Conservation (phyloP, 1,140 invertebrate genomes). For the Gryllus bimaculatus region DNA sequence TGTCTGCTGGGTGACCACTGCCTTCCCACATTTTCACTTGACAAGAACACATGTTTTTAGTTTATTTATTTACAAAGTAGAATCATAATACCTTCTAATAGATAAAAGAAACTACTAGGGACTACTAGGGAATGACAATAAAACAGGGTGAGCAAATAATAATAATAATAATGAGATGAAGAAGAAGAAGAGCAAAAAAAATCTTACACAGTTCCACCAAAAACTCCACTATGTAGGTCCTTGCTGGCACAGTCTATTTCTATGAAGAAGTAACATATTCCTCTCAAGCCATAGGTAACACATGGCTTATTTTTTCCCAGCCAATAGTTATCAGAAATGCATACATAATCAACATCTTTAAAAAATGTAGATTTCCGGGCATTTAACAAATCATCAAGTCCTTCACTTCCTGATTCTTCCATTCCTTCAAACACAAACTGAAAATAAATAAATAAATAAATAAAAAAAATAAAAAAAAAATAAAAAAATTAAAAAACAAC, state of each 20-base stretch:
- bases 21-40: too few species aligned
- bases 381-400: constrained; percentile 78
- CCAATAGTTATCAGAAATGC: constrained; percentile 99
- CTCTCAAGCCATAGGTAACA: constrained; percentile 91
- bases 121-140: too few species aligned
- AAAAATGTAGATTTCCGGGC: constrained; percentile 70
- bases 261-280: constrained; percentile 84
- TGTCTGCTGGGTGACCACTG: too few species aligned
- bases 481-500: too few species aligned
- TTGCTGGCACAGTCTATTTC: constrained; percentile 82
- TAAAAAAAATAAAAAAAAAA: too few species aligned
- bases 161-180: too few species aligned
- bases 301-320: constrained; percentile 93
- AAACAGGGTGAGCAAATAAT: too few species aligned
- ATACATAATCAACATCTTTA: constrained; percentile 82
- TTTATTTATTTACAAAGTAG: too few species aligned
- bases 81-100: too few species aligned
- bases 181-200: not conserved
- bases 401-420: constrained; percentile 96
- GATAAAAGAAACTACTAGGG: too few species aligned
- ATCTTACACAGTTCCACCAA: constrained; percentile 78
- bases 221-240: constrained; percentile 93
- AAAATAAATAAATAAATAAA: not conserved
- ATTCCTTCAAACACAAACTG: constrained; percentile 95
- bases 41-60: too few species aligned